Conservation (phyloP, 2,113 vertebrate species). For the Thermophis baileyi region DNA sequence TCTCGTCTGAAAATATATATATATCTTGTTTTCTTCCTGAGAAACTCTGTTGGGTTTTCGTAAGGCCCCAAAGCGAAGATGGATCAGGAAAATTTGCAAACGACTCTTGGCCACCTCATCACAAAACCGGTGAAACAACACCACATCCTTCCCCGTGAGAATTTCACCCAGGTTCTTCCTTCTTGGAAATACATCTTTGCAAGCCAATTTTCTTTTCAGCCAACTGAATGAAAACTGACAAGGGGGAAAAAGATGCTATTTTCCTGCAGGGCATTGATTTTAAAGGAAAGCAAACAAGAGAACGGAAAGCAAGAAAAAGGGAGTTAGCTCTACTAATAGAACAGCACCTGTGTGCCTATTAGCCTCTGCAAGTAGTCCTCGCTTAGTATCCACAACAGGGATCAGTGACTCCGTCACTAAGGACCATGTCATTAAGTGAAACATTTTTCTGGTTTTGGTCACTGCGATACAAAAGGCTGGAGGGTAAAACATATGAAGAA, state of each 20-base stretch:
- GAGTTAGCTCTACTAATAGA: not conserved
- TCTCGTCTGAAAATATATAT: not conserved
- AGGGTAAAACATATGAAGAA: not conserved
- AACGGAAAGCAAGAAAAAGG: constrained; percentile 33
- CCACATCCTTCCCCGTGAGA: not conserved
- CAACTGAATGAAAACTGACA: not conserved
- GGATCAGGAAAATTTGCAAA: not conserved
- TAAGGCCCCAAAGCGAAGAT: not conserved
- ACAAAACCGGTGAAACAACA: not conserved
- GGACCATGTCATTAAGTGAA: not conserved
- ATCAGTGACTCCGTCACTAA: not conserved
- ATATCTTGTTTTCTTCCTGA: not conserved
- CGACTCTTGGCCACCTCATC: not conserved
- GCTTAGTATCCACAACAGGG: not conserved
- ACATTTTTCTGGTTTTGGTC: not conserved
- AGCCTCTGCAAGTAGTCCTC: not conserved
- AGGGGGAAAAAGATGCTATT: not conserved
- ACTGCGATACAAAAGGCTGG: not conserved
- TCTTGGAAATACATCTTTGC: not conserved
- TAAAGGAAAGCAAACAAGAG: constrained; percentile 44
- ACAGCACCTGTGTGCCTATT: not conserved
- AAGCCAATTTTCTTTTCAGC: not conserved
- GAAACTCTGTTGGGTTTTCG: not conserved
- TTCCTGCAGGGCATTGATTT: constrained; percentile 1
- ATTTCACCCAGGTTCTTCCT: not conserved